phyloP scores from a whole-genome alignment of 2,113 vertebrate species.

The Xiphophorus maculatus region DNA sequence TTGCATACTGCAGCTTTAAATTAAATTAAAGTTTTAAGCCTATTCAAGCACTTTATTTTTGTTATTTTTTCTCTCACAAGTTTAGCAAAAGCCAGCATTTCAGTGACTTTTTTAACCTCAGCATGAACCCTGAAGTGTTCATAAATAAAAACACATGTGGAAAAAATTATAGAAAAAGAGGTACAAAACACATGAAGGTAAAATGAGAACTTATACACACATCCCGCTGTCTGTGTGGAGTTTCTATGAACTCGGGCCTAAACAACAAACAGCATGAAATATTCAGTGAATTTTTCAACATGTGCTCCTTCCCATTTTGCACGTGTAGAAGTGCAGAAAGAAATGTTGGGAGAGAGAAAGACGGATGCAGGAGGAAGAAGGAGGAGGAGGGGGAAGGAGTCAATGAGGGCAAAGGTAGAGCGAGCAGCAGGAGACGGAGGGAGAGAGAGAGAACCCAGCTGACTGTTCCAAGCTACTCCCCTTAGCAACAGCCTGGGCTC shows the following conservation, averaged over 20 bases:
- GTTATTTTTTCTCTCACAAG: background rate
- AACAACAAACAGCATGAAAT: conserved; percentile 77
- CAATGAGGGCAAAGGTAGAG: conserved; percentile 79
- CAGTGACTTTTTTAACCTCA: conserved; percentile 15
- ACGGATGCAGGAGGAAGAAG: conserved; percentile 37
- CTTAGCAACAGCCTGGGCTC: conserved; percentile 83
- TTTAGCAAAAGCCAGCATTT: background rate
- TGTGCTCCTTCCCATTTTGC: conserved; percentile 75
- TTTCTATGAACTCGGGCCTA: conserved; percentile 19
- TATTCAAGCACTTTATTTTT: background rate
- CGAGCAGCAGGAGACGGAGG: conserved; percentile 50
- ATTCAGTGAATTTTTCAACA: conserved; percentile 81
- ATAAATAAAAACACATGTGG: background rate
- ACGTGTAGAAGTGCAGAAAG: conserved; percentile 67
- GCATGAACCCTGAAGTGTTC: background rate
- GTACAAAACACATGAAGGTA: background rate
- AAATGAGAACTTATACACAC: conserved; percentile 27
- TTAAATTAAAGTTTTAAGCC: background rate
- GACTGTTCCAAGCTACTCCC: conserved; percentile 82
- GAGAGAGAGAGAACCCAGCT: conserved; percentile 75
- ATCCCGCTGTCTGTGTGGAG: conserved; percentile 30
- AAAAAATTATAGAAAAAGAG: background rate
- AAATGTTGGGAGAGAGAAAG: conserved; percentile 35
- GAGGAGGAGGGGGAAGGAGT: conserved; percentile 64
- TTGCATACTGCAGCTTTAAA: background rate